Percentiles rank a stretch among this genome's conserved stretches.
Conservation (phyloP, 2,888 invertebrate species). For the Lasioglossum calceatum region DNA sequence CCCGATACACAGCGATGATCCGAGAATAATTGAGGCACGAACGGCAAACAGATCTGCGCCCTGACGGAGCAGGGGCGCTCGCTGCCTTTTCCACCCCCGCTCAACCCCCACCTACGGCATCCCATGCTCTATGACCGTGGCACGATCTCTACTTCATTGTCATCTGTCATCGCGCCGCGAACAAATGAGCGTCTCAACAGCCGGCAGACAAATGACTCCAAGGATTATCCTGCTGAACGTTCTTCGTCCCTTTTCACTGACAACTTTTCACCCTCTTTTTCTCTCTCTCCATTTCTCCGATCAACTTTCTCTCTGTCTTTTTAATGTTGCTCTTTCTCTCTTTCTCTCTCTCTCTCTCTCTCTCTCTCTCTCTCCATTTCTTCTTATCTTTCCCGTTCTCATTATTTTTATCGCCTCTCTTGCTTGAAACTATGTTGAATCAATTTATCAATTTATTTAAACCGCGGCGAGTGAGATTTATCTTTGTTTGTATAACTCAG, state of each 20-base stretch:
- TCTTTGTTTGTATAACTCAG: too few species aligned
- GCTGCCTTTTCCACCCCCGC: constrained; percentile 33
- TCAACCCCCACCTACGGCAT: constrained; percentile 29
- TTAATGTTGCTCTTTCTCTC: neutral
- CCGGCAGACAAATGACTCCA: constrained; percentile 79
- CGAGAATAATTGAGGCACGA: constrained; percentile 83
- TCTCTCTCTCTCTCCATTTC: neutral
- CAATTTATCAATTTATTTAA: too few species aligned
- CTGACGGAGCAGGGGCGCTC: constrained; percentile 41
- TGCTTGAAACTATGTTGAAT: neutral
- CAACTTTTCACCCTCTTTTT: constrained; percentile 3
- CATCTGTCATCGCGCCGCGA: constrained; percentile 82
- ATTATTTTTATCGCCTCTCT: neutral
- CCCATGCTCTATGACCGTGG: constrained; percentile 63
- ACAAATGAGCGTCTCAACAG: constrained; percentile 83
- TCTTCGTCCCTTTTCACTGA: constrained; percentile 42
- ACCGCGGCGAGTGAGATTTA: too few species aligned
- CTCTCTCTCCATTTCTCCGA: neutral
- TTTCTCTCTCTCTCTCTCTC: neutral
- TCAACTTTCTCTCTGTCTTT: neutral
- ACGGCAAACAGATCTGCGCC: constrained; percentile 82
- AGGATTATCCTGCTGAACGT: constrained; percentile 81
- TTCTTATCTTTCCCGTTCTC: constrained; percentile 1
- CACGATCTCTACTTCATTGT: constrained; percentile 82
- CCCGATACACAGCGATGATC: constrained; percentile 82